Evolutionary conservation across 92 coral and sea anemone species (phyloP).

Genomic region (Scolanthus callimorphus): DNA sequence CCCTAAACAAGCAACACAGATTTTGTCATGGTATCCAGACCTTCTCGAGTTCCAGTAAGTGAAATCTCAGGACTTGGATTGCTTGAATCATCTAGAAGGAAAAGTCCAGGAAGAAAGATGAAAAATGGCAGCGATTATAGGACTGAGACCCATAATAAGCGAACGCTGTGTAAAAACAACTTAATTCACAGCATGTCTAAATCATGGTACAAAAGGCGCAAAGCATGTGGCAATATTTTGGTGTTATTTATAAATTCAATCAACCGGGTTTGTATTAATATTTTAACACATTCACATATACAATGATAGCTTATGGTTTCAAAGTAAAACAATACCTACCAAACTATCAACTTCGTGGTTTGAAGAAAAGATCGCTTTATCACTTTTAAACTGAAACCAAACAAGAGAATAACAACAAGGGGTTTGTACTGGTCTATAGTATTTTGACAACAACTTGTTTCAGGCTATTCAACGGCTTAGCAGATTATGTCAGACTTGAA

Average conservation of each 20-base stretch:
- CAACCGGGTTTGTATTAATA: constrained; percentile 98
- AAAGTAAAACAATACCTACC: constrained; percentile 91
- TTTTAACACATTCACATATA: constrained; percentile 92
- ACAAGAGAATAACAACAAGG: constrained; percentile 16
- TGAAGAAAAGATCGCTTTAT: constrained; percentile 95
- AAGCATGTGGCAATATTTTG: constrained; percentile 96
- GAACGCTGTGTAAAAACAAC: too few species aligned
- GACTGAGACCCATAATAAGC: too few species aligned
- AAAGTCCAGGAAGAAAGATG: constrained; percentile 10
- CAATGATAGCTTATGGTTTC: constrained; percentile 77
- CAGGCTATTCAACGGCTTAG: constrained; percentile 43
- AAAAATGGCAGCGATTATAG: too few species aligned
- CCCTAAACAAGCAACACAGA: constrained; percentile 3
- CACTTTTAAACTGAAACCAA: constrained; percentile 93
- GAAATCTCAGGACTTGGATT: constrained; percentile 98
- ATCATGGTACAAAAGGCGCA: constrained; percentile 75
- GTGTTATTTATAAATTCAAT: constrained; percentile 99
- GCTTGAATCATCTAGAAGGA: constrained; percentile 96
- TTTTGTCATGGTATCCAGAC: constrained; percentile 27
- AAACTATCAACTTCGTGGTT: constrained; percentile 99
- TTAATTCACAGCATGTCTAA: constrained; percentile 55
- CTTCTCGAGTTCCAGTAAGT: constrained; percentile 98
- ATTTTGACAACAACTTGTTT: constrained; percentile 18
- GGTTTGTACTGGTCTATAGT: constrained; percentile 10
- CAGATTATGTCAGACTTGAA: constrained; percentile 84